Base-by-base conservation (phyloP, 2,113 vertebrate genomes). In the Oreochromis spilurus region DNA sequence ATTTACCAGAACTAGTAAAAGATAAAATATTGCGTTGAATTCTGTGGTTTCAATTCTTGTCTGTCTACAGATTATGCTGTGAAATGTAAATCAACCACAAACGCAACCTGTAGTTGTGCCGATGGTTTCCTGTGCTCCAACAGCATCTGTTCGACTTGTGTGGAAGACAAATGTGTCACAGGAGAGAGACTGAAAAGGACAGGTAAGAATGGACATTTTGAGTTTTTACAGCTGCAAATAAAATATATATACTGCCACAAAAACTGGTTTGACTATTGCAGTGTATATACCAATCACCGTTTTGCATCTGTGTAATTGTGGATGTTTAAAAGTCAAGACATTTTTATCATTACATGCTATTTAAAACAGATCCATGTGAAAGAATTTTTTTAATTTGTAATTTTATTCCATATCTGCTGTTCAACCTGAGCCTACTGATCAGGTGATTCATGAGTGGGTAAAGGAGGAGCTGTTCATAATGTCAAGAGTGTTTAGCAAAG, bases 91-190 rank as follows among this genome's bases (percentile, higher is more conserved):
- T 0, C 6, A 7, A 95, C 90, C 85, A 65, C 87, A 88, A 53
- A 94, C 14, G 53, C 92, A 29, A 88, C 45, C 0, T 96, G 96
- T 40, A 21, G 19, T 0, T 96, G 96, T 53, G 13, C 1, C 2
- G 2, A 53, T 13, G 95, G 93, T 83, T 94, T 95, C 93, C 84
- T 95, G 89, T 96, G 95, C 17, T 92, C 87, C 31, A 38, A 91
- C 75, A 79, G 40, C 19, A 2, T n/a, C 7, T 96, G 95, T 34
- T 88, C 89, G 17, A 9, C 9, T 5, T 96, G 94, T 75, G 78
- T 45, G 79, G 21, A 87, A 67, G 29, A 88, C 58, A 91, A 70
- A 19, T 87, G 90, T 4, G 38, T 36, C 10, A 43, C 0, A 1
- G 89, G 89, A 4, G 88, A 95, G 38, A 83, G 31, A 70, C 52